Percentiles rank a stretch among this genome's conserved stretches.
phyloP scores from a whole-genome alignment of 2,113 vertebrate genomes.

The Elephas maximus region DNA sequence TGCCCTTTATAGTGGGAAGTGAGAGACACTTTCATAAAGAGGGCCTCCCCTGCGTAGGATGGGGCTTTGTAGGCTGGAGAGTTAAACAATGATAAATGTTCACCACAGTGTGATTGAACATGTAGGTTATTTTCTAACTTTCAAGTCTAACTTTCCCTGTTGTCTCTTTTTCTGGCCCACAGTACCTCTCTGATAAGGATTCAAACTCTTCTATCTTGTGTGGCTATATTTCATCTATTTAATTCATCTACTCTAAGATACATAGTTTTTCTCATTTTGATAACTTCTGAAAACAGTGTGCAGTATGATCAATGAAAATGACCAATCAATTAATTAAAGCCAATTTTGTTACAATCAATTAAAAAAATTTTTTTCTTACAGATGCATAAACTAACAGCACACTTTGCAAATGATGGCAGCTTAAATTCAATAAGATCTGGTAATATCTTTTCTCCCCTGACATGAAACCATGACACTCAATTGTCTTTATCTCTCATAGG shows the following conservation, averaged over 20 bases:
- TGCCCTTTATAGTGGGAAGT: not conserved
- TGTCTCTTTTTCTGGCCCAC: not conserved
- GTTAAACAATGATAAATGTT: not conserved
- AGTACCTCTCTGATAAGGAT: not conserved
- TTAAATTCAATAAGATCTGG: not conserved
- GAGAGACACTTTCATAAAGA: not conserved
- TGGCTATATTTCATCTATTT: not conserved
- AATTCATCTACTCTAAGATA: slow-evolving; percentile 24
- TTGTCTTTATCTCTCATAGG: not conserved
- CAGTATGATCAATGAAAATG: not conserved
- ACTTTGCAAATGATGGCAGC: not conserved
- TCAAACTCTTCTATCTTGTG: slow-evolving; percentile 23
- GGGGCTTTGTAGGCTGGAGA: not conserved
- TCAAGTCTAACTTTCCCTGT: not conserved
- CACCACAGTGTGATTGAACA: not conserved
- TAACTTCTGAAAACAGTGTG: not conserved
- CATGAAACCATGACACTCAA: not conserved
- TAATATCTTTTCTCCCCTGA: not conserved
- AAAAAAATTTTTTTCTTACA: not conserved
- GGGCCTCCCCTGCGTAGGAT: not conserved
- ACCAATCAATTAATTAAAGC: not conserved
- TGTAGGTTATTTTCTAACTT: not conserved
- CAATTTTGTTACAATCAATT: not conserved
- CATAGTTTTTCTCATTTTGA: slow-evolving; percentile 8
- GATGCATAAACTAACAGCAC: not conserved